Base-by-base conservation (phyloP, 2,113 vertebrate species). In the Sisor rabdophorus region DNA sequence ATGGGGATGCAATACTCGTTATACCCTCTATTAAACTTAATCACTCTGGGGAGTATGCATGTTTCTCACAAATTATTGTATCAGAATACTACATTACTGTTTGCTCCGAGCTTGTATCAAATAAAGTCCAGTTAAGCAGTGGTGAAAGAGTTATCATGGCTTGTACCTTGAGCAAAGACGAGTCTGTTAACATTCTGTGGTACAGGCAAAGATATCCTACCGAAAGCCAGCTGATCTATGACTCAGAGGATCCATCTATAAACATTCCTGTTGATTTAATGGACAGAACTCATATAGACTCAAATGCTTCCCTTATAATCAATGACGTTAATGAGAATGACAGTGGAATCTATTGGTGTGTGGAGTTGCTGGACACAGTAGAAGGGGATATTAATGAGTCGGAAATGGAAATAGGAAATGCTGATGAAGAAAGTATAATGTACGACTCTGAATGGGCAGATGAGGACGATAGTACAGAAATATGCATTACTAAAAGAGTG, bases 41-140 rank as follows among this genome's bases (percentile, higher is more conserved):
- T 1, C 80, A 87, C 52, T 64, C 0, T 1, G 91, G 91, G 32
- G 76, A 79, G 1, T 92, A 92, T 72, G 82, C 71, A 1, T 92
- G 91, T 52, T 50, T 86, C 20, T 86, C 86, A 2, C 11, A 72
- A 1, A 70, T 0, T 0, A 30, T 75, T 19, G 71, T 86, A 15
- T 8, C 73, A 16, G 75, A 85, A 47, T 92, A 89, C 77, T 2
- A 4, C 0, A 36, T 92, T 17, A 20, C 56, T 73, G 30, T 87
- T 71, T 92, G 91, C 73, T 84, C 87, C n/a, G 59, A 56, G 36
- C 70, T 20, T 2, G 12, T 76, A n/a, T 11, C 73, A 6, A 24
- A 20, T 13, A 3, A 78, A 32, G 48, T 76, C 3, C 0, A 3
- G 8, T 47, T 36, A 19, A 2, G 3, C 20, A 17, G 30, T 36